Base-by-base conservation (phyloP, 2,113 vertebrate species). In the Mustela lutreola region DNA sequence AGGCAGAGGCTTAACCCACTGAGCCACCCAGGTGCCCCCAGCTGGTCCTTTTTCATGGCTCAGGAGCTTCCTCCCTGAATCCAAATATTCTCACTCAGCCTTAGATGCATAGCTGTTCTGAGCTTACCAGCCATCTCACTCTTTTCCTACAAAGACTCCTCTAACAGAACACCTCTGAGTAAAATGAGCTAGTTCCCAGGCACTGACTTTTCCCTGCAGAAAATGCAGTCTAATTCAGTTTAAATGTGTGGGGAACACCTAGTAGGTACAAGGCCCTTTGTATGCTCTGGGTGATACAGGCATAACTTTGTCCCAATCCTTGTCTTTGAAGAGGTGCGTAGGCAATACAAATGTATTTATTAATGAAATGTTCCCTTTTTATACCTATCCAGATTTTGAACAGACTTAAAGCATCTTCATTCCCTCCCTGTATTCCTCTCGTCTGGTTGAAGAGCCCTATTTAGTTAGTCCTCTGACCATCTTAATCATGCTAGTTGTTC, bases 241-340 rank as follows among this genome's bases (percentile, higher is more conserved):
- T 36, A 14, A 50, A 50, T 5, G 6, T 7, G 2, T 89, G 12
- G 7, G 15, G 58, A 75, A 39, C 6, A 10, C 75, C 15, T 62
- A 6, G 14, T 45, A 18, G 26, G 60, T 3, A 0, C 76, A 19
- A 31, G 26, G 36, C 21, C 33, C 24, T 79, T 18, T 31, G 18
- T 22, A 7, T 22, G 42, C 45, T 39, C 53, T 33, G 28, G 6
- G 28, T 22, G 26, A 63, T 65, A 7, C 0, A 0, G 76, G 28
- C 19, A 56, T 1, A 24, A 7, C 33, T 78, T 50, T 10, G 42
- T 21, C 7, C 28, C 21, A 11, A 16, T 21, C 15, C 85, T 42
- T 12, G 4, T 12, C 84, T 97, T 58, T 81, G 65, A 93, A 81
- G 75, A 63, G 42, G 10, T 11, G 11, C 11, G 8, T 45, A 76